These are phyloP conservation scores for Aspidapion aeneum DNA, from an alignment of 2,888 invertebrate genomes.

Conservation along the genomic window DNA sequence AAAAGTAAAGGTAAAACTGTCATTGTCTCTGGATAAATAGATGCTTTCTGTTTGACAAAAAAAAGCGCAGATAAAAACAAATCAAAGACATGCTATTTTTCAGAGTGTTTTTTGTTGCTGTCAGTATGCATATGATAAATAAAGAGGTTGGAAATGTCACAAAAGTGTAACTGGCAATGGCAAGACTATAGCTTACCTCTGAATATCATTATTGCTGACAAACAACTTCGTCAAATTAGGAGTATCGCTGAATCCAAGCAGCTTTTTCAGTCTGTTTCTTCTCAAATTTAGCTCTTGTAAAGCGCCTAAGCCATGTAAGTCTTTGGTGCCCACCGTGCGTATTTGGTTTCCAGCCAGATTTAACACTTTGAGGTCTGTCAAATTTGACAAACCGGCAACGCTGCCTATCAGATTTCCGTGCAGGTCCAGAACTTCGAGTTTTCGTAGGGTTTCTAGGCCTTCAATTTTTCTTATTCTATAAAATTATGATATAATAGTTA, in stretches of 20 bases:
- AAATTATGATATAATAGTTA: no score
- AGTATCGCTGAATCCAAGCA: constrained; percentile 77
- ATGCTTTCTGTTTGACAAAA: no score
- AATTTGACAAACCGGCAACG: constrained; percentile 64
- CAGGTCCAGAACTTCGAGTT: constrained; percentile 87
- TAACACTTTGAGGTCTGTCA: constrained; percentile 79
- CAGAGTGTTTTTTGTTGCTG: no score
- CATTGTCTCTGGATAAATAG: no score
- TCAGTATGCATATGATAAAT: no score
- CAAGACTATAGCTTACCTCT: constrained; percentile 49
- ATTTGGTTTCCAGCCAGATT: constrained; percentile 93
- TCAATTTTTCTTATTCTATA: constrained; percentile 75
- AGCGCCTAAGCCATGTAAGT: constrained; percentile 73
- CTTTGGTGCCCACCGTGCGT: constrained; percentile 68
- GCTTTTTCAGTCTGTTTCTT: constrained; percentile 75
- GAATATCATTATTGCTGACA: constrained; percentile 77
- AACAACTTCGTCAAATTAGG: constrained; percentile 74
- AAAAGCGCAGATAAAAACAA: no score
- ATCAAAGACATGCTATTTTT: no score
- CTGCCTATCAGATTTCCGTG: constrained; percentile 84
- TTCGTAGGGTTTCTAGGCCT: constrained; percentile 65
- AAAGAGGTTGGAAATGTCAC: no score
- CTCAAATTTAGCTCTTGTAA: constrained; percentile 86
- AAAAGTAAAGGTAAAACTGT: no score
- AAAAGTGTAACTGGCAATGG: no score